These are phyloP conservation scores for Hydropsyche tenuis DNA, from an alignment of 1,140 invertebrate species.

Conservation along the genomic window DNA sequence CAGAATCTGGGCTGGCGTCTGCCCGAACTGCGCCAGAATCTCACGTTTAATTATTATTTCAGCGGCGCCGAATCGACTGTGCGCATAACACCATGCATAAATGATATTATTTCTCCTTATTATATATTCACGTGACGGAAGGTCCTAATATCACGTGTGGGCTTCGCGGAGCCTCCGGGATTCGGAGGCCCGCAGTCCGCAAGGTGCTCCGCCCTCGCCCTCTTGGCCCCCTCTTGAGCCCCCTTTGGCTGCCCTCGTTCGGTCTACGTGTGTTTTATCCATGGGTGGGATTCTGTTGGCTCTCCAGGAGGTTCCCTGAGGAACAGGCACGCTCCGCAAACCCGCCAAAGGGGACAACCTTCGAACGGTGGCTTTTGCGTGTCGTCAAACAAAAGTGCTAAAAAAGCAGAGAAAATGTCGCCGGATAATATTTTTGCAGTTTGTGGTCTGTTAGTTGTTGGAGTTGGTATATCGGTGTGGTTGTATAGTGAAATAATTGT, in stretches of 20 bases:
- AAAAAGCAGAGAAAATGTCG: too few species aligned
- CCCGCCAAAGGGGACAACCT: not conserved
- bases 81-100: slow-evolving; percentile 15
- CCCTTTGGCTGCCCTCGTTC: not conserved
- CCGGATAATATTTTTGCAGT: too few species aligned
- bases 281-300: not conserved
- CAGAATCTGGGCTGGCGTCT: not conserved
- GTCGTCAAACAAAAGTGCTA: too few species aligned
- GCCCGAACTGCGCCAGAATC: not conserved
- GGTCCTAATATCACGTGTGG: slow-evolving; percentile 26
- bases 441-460: too few species aligned
- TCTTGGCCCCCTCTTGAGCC: not conserved
- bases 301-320: not conserved
- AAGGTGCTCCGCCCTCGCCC: not conserved
- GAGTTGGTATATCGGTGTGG: too few species aligned
- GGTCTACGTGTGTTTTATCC: not conserved
- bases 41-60: slow-evolving; percentile 22
- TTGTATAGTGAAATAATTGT: too few species aligned
- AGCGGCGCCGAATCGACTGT: not conserved
- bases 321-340: slow-evolving; percentile 2
- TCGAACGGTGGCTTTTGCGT: too few species aligned
- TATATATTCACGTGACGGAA: slow-evolving; percentile 34
- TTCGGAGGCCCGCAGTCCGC: not conserved
- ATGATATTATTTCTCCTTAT: slow-evolving; percentile 27
- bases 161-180: not conserved